Evolutionary conservation across 2,888 invertebrate species (phyloP).

Genomic region (Papilio elwesi): DNA sequence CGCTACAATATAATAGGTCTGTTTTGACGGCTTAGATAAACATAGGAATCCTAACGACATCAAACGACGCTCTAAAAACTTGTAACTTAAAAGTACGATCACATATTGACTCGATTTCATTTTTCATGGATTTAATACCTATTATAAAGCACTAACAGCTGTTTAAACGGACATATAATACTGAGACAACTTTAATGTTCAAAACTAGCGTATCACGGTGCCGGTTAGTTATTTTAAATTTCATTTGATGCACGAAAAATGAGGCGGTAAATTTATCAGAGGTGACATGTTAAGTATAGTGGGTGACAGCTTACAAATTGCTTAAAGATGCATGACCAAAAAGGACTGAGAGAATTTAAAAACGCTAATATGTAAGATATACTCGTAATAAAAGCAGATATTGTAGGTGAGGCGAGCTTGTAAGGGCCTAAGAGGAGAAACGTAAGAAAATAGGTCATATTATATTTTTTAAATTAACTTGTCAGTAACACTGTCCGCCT

Average conservation of each 20-base stretch:
- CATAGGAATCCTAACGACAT: constrained; percentile 4
- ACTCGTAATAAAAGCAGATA: neutral
- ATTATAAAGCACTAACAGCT: constrained; percentile 42
- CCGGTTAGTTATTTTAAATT: constrained; percentile 54
- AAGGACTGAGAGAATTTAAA: constrained; percentile 46
- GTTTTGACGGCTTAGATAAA: constrained; percentile 22
- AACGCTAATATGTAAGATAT: neutral
- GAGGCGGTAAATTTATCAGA: constrained; percentile 71
- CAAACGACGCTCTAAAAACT: constrained; percentile 7
- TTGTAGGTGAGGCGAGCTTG: no score
- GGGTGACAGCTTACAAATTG: constrained; percentile 72
- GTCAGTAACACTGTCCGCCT: no score
- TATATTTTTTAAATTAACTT: no score
- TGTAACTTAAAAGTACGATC: neutral
- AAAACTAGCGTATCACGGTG: constrained; percentile 61
- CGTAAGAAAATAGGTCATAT: no score
- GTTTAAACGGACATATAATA: neutral
- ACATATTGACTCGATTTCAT: neutral
- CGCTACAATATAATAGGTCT: constrained; percentile 16
- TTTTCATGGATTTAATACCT: neutral
- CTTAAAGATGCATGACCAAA: constrained; percentile 62
- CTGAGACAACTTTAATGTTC: constrained; percentile 47
- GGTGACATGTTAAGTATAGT: constrained; percentile 62
- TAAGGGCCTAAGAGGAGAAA: no score
- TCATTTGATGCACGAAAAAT: constrained; percentile 69